Evolutionary conservation across 2,113 vertebrate species (phyloP).

Genomic region (human (Homo sapiens)): GRCh38 chr15:82404501-82405000

Average conservation of each 20-base stretch:
- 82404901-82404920: too few species aligned
- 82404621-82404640: slow-evolving; percentile 99
- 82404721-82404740: slow-evolving; percentile 91
- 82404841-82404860: too few species aligned
- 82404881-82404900: neutral
- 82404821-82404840: too few species aligned
- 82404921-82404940: too few species aligned
- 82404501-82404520: neutral
- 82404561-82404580: neutral
- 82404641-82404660: slow-evolving; percentile 96
- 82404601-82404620: slow-evolving; percentile 91
- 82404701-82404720: slow-evolving; percentile 97
- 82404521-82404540: neutral
- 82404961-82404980: too few species aligned
- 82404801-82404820: too few species aligned
- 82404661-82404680: slow-evolving; percentile 97
- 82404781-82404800: neutral
- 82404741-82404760: slow-evolving; percentile 76
- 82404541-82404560: neutral
- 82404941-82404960: too few species aligned
- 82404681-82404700: slow-evolving; percentile 98
- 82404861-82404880: too few species aligned
- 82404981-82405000: too few species aligned
- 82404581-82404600: neutral
- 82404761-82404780: neutral